phyloP scores from a whole-genome alignment of 2,888 invertebrate species.

The Baronia brevicornis region DNA sequence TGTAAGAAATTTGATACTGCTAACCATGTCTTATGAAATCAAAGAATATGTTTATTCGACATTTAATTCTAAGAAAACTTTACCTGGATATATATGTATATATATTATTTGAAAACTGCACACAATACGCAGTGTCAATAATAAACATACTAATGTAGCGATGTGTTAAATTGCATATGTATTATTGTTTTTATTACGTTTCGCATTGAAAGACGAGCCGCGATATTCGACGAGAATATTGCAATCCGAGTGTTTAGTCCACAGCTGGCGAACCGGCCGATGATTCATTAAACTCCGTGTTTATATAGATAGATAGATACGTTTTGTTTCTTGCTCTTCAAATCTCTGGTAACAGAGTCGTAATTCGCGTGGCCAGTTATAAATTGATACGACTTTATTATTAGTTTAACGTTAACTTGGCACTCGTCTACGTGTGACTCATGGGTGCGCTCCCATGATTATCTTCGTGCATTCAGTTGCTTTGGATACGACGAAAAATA shows the following conservation, averaged over 20 bases:
- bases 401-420: constrained; percentile 42
- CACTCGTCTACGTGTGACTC: constrained; percentile 54
- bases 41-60: too few relatives aligned
- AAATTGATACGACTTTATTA: constrained; percentile 38
- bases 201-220: constrained; percentile 48
- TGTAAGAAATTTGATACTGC: too few relatives aligned
- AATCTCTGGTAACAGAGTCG: constrained; percentile 32
- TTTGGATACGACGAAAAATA: constrained; percentile 28
- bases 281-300: constrained; percentile 54
- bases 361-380: constrained; percentile 33
- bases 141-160: too few relatives aligned
- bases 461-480: constrained; percentile 34
- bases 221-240: constrained; percentile 45
- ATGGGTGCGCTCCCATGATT: constrained; percentile 53
- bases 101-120: too few relatives aligned
- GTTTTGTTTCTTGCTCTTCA: constrained; percentile 25
- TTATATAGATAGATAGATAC: constrained; percentile 24
- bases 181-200: constrained; percentile 31
- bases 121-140: too few relatives aligned
- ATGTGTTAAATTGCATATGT: constrained; percentile 10
- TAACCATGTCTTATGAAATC: too few relatives aligned
- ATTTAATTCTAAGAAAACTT: too few relatives aligned
- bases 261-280: constrained; percentile 49
- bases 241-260: constrained; percentile 55
- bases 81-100: too few relatives aligned